Evolutionary conservation across 2,113 vertebrate genomes (phyloP).

Genomic region (Excalfactoria chinensis): DNA sequence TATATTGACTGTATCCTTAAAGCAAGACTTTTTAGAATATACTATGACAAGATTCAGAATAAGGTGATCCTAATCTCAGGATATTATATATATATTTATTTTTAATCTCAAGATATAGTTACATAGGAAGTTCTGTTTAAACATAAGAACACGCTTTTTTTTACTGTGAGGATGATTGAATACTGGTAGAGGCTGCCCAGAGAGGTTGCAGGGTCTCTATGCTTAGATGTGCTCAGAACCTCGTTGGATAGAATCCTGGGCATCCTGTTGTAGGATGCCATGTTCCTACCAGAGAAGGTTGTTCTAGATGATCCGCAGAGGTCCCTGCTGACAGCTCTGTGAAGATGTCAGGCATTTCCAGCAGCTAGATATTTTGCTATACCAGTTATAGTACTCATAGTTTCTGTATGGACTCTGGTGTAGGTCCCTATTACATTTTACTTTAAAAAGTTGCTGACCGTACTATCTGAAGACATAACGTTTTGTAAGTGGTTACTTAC

Average conservation of each 20-base stretch:
- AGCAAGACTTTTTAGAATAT: not conserved
- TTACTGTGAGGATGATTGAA: not conserved
- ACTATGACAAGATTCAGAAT: not conserved
- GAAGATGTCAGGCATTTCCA: not conserved
- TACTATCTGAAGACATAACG: not conserved
- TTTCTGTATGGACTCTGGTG: not conserved
- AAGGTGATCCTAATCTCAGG: not conserved
- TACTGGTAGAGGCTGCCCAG: not conserved
- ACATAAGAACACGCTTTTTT: not conserved
- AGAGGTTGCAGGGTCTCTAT: not conserved
- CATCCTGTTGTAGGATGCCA: not conserved
- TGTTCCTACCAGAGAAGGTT: not conserved
- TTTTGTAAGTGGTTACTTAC: not conserved
- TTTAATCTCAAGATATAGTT: not conserved
- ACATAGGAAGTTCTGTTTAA: not conserved
- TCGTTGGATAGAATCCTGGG: not conserved
- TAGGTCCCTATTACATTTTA: not conserved
- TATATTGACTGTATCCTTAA: not conserved
- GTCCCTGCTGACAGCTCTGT: not conserved
- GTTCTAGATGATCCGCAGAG: not conserved
- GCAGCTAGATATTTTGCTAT: not conserved
- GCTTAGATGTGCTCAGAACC: not conserved
- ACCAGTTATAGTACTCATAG: not conserved
- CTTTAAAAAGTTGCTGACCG: not conserved
- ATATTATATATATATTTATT: not conserved